Percentiles rank a stretch among this genome's conserved stretches.
Evolutionary conservation across 2,888 invertebrate species (phyloP).

Genomic region (Choristoneura rosaceana): DNA sequence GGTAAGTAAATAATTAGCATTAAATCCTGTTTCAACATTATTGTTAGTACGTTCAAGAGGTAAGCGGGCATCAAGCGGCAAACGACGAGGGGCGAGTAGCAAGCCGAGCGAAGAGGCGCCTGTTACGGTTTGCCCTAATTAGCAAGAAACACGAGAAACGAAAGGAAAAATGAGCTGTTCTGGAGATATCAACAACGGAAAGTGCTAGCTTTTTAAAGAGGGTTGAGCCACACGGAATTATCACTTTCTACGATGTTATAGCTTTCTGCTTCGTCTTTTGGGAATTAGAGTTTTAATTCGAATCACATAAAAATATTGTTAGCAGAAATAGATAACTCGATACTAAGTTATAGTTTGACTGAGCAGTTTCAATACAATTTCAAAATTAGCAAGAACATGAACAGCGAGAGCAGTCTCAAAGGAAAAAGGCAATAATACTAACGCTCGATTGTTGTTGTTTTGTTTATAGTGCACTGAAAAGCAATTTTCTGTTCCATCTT

Average conservation of each 20-base stretch:
- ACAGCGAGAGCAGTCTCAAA: conserved; percentile 11
- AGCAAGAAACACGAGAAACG: conserved; percentile 68
- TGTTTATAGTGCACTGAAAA: conserved; percentile 18
- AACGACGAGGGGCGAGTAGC: conserved; percentile 46
- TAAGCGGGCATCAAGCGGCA: conserved; percentile 50
- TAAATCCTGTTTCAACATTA: conserved; percentile 65
- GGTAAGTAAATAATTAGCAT: conserved; percentile 77
- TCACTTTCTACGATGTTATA: not conserved
- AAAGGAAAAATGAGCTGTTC: conserved; percentile 52
- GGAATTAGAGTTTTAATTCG: not conserved
- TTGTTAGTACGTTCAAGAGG: conserved; percentile 62
- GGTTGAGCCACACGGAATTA: conserved; percentile 6
- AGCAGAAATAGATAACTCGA: not conserved
- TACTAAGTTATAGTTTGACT: not conserved
- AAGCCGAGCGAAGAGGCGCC: conserved; percentile 20
- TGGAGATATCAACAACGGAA: conserved; percentile 39
- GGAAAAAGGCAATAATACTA: conserved; percentile 25
- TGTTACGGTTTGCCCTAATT: conserved; percentile 61
- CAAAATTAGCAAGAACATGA: conserved; percentile 3
- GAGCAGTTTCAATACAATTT: conserved; percentile 7
- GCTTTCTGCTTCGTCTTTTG: not conserved
- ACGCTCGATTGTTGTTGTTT: conserved; percentile 27
- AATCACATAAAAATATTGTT: not conserved
- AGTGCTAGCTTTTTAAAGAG: conserved; percentile 23
- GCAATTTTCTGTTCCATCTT: conserved; percentile 17